phyloP scores from a whole-genome alignment of 1,140 invertebrate species.

The Leguminivora glycinivorella region DNA sequence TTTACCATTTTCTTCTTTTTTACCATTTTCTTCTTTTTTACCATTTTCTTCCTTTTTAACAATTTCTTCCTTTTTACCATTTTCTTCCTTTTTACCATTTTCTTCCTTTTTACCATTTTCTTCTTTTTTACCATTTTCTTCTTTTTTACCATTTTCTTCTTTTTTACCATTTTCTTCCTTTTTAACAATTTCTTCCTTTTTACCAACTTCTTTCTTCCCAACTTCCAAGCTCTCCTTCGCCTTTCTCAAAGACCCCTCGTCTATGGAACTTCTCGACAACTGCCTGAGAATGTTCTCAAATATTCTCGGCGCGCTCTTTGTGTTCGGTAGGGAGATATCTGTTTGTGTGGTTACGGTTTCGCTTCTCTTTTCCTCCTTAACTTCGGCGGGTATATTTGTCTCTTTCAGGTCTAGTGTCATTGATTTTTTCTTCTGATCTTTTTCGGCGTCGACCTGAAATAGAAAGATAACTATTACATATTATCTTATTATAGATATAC shows the following conservation, averaged over 20 bases:
- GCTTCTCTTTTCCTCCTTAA: slow-evolving; percentile 59
- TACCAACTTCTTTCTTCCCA: slow-evolving; percentile 35
- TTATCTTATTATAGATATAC: too few species aligned
- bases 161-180: too few species aligned
- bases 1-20: too few species aligned
- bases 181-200: slow-evolving; percentile 32
- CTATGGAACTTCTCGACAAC: slow-evolving; percentile 60
- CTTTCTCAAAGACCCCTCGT: slow-evolving; percentile 35
- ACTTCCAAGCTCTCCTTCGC: slow-evolving; percentile 26
- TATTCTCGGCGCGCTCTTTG: slow-evolving; percentile 69
- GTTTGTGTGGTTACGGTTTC: slow-evolving; percentile 67
- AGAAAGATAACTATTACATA: not conserved
- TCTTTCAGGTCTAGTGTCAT: slow-evolving; percentile 62
- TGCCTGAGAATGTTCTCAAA: slow-evolving; percentile 71
- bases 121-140: not conserved
- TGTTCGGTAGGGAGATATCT: slow-evolving; percentile 70
- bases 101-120: too few species aligned
- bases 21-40: too few species aligned
- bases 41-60: too few species aligned
- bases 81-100: too few species aligned
- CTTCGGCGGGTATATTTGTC: slow-evolving; percentile 52
- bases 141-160: not conserved
- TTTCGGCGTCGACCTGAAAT: slow-evolving; percentile 35
- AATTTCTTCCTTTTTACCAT: too few species aligned
- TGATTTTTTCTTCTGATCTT: slow-evolving; percentile 54